Conservation (phyloP, 2,797 vertebrate species). For the Erethizon dorsatum region DNA sequence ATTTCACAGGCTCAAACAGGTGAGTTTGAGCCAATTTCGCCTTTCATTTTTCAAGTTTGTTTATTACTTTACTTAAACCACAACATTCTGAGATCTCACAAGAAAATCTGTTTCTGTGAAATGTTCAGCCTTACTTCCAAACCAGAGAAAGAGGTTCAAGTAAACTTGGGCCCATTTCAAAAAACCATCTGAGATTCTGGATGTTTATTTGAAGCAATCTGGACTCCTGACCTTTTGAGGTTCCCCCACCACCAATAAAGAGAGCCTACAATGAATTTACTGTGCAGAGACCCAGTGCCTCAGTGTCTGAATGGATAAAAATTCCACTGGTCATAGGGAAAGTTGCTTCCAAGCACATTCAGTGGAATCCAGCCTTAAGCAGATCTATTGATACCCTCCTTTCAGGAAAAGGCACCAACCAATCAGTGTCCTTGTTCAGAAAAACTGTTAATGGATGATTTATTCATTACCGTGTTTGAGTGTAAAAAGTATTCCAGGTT, state of each 20-base stretch:
- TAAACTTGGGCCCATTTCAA: constrained; percentile 84
- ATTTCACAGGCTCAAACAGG: constrained; percentile 84
- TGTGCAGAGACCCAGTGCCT: constrained; percentile 71
- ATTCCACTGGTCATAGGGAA: constrained; percentile 74
- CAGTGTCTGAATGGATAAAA: constrained; percentile 80
- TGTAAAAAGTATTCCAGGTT: constrained; percentile 79
- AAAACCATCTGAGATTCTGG: constrained; percentile 80
- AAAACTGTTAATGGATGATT: constrained; percentile 76
- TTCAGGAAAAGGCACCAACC: constrained; percentile 74
- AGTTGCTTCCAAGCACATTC: constrained; percentile 57
- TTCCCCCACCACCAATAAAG: constrained; percentile 76
- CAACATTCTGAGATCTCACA: constrained; percentile 85
- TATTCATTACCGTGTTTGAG: constrained; percentile 76
- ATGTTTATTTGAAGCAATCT: constrained; percentile 82
- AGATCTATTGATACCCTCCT: constrained; percentile 73
- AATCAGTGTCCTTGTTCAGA: constrained; percentile 61
- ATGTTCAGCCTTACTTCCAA: constrained; percentile 82
- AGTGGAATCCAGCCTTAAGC: constrained; percentile 75
- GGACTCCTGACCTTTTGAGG: constrained; percentile 75
- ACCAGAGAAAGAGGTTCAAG: constrained; percentile 80
- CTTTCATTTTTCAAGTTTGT: constrained; percentile 87
- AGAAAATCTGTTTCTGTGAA: constrained; percentile 85
- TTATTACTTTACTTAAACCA: constrained; percentile 85
- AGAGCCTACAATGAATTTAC: constrained; percentile 63
- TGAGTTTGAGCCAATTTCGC: constrained; percentile 82